phyloP scores from a whole-genome alignment of 2,113 vertebrate species.

The Smithornis capensis region DNA sequence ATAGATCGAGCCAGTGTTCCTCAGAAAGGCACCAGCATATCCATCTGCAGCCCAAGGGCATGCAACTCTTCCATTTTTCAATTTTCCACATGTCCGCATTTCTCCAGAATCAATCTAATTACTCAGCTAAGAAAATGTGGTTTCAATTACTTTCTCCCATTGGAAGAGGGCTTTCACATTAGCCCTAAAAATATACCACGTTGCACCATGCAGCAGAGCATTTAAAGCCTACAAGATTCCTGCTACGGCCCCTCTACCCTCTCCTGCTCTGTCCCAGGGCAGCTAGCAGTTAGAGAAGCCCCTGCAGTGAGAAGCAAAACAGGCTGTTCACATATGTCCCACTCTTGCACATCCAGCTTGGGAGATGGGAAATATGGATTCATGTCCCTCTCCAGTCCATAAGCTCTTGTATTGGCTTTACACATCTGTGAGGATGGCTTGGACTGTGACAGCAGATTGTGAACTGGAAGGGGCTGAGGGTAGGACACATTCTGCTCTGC shows the following conservation, averaged over 20 bases:
- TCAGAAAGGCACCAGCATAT: neutral
- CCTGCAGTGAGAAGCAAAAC: neutral
- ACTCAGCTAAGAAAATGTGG: neutral
- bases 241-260: neutral
- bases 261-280: neutral
- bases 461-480: neutral
- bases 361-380: neutral
- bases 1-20: neutral
- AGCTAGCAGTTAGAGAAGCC: neutral
- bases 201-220: neutral
- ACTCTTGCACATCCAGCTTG: neutral
- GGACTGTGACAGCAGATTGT: neutral
- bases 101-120: conserved; percentile 40
- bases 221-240: neutral
- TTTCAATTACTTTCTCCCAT: neutral
- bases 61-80: neutral
- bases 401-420: neutral
- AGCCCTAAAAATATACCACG: neutral
- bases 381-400: neutral
- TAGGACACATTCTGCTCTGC: neutral
- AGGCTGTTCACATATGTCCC: neutral
- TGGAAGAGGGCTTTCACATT: neutral
- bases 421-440: neutral
- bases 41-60: conserved; percentile 22
- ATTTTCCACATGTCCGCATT: conserved; percentile 12